phyloP scores from a whole-genome alignment of 2,113 vertebrate genomes.

The Collichthys lucidus region DNA sequence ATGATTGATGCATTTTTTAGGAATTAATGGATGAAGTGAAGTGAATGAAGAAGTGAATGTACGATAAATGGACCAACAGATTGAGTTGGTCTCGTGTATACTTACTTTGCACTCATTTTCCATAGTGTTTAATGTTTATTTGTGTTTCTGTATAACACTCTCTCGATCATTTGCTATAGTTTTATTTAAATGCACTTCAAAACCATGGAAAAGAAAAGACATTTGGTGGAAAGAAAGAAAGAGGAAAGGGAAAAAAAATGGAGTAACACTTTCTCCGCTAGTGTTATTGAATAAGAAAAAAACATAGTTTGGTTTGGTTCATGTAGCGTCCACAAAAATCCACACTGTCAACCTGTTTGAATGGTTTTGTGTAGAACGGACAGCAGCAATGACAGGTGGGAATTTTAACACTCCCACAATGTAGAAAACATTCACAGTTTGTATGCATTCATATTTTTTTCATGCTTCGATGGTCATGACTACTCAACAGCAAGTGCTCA shows the following conservation, averaged over 20 bases:
- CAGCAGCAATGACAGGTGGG: too few species aligned
- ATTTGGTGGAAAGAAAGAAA: background rate
- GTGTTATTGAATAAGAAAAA: too few species aligned
- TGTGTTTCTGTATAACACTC: background rate
- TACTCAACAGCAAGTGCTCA: too few species aligned
- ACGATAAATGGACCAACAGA: slow-evolving; percentile 26
- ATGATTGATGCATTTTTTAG: slow-evolving; percentile 37
- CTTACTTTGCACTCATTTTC: background rate
- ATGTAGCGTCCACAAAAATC: background rate
- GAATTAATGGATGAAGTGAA: slow-evolving; percentile 29
- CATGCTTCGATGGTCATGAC: too few species aligned
- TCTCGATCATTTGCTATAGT: background rate
- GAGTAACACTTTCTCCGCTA: slow-evolving; percentile 7
- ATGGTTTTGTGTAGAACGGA: too few species aligned
- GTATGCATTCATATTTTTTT: too few species aligned
- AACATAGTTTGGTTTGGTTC: too few species aligned
- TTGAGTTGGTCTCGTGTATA: background rate
- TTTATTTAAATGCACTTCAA: background rate
- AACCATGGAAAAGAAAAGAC: background rate
- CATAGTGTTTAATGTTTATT: background rate
- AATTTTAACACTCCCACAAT: too few species aligned
- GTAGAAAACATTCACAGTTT: too few species aligned
- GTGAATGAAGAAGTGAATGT: slow-evolving; percentile 14
- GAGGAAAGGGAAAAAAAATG: background rate
- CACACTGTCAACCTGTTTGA: background rate